phyloP scores from a whole-genome alignment of 2,888 invertebrate genomes.

The Pyrgus malvae region DNA sequence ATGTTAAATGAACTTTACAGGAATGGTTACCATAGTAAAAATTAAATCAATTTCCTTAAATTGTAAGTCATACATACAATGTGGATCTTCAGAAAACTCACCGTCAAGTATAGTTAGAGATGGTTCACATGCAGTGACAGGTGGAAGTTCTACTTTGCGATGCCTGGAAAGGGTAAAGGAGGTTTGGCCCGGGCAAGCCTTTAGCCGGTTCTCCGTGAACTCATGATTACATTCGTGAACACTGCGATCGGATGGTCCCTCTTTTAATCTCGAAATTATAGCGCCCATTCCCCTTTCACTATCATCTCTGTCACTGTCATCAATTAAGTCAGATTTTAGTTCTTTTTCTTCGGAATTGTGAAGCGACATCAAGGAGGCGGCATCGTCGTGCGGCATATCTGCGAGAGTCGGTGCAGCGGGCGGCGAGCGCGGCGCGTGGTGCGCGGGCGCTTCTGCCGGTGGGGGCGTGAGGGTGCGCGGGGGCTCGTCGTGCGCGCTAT shows the following conservation, averaged over 20 bases:
- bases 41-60: no score
- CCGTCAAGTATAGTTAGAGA: constrained; percentile 63
- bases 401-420: constrained; percentile 36
- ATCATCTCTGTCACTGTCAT: constrained; percentile 67
- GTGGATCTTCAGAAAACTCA: constrained; percentile 50
- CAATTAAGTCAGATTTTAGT: constrained; percentile 64
- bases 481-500: constrained; percentile 67
- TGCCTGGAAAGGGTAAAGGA: constrained; percentile 83
- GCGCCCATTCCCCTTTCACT: constrained; percentile 74
- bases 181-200: constrained; percentile 67
- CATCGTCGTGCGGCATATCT: constrained; percentile 67
- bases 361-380: constrained; percentile 55
- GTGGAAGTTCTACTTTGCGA: constrained; percentile 83
- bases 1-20: no score
- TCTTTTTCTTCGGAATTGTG: constrained; percentile 59
- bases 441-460: constrained; percentile 42
- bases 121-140: constrained; percentile 62
- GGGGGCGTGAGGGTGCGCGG: constrained; percentile 54
- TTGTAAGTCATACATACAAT: no score
- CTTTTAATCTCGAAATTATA: constrained; percentile 57
- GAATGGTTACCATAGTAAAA: no score
- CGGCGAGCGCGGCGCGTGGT: constrained; percentile 25
- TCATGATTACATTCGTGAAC: constrained; percentile 69
- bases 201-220: constrained; percentile 71
- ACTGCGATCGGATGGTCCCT: constrained; percentile 50